A percentile compares a stretch with the other conserved stretches of the same genome.
Evolutionary conservation across 2,113 vertebrate species (phyloP).

Genomic region (rat (Rattus norvegicus)): DNA sequence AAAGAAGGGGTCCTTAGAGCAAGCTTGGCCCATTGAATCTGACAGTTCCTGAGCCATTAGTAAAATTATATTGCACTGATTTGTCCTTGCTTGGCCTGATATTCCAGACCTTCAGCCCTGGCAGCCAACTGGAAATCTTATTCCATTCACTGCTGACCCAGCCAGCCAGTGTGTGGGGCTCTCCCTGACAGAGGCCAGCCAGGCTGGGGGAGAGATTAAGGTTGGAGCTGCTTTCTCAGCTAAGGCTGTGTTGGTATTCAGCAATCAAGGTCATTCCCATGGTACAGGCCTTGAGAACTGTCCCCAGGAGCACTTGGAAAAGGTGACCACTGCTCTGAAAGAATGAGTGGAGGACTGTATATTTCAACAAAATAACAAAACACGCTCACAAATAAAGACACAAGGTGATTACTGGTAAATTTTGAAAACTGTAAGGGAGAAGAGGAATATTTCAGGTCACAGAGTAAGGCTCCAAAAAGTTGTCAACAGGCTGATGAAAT

Average conservation of each 20-base stretch:
- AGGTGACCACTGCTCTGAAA: background rate
- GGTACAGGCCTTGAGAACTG: background rate
- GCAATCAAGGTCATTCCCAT: constrained; percentile 39
- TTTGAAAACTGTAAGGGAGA: constrained; percentile 23
- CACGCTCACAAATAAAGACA: background rate
- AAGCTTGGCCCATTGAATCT: background rate
- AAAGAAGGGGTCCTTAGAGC: background rate
- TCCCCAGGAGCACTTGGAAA: background rate
- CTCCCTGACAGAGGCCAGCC: background rate
- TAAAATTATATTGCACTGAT: background rate
- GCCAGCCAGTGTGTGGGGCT: background rate
- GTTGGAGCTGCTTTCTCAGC: constrained; percentile 19
- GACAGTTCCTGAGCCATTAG: background rate
- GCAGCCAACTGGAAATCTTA: constrained; percentile 9
- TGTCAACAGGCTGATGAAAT: constrained; percentile 36
- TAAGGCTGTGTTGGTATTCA: constrained; percentile 1
- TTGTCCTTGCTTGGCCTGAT: background rate
- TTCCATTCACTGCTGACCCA: background rate
- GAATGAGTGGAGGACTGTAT: background rate
- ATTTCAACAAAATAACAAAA: constrained; percentile 33
- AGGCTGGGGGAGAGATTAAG: background rate
- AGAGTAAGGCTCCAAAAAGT: constrained; percentile 35
- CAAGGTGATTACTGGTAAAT: background rate
- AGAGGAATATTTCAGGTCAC: background rate
- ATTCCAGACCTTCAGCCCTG: background rate